Evolutionary conservation across 2,888 invertebrate species (phyloP), one percentile per base, ranked within the genome.

Genomic region (Clostera curtula): DNA sequence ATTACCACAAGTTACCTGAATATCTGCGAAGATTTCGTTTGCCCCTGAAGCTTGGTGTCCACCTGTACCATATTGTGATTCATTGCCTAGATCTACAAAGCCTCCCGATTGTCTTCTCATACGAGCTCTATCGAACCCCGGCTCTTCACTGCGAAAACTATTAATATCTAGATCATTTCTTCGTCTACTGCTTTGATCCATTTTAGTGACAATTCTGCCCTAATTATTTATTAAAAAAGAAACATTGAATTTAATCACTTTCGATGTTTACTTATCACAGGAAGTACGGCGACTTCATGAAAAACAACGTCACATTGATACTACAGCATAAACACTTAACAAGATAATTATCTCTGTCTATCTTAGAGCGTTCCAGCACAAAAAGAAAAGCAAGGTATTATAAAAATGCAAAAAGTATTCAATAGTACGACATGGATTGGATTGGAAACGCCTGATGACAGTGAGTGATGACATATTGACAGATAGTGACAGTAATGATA

Each of bases 21-120:
- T 93, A 61, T 95, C 94, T 12, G 94, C 93, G 73, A 95, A 96
- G 31, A 96, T 88, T 77, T 96, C 96, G 72, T 95, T 95, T 12
- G 93, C 92, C 30, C 95, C 93, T 24, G 93, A 91, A 12, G 92
- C 91, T 69, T 93, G 93, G 68, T 93, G 93, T 11, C 93, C 93
- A 45, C 92, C 92, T 29, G 90, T 88, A 35, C 89, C 91, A 73
- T 90, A 91, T 62, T 90, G 89, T 72, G 88, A 88, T 71, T 90
- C 90, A 72, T 88, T 90, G 27, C 90, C 90, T 25, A 93, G 83
- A 59, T 92, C 92, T 24, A 92, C 90, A 65, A 92, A 91, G 19
- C 90, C 91, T 44, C 89, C 89, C n/a, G 89, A 89, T 56, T 90
- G 89, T 42, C 88, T 86, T 48, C 88, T 77, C 67, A 76, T 80